Evolutionary conservation across 2,888 invertebrate genomes (phyloP), one percentile per base, ranked within the genome.

Genomic region (Andrena dorsata): DNA sequence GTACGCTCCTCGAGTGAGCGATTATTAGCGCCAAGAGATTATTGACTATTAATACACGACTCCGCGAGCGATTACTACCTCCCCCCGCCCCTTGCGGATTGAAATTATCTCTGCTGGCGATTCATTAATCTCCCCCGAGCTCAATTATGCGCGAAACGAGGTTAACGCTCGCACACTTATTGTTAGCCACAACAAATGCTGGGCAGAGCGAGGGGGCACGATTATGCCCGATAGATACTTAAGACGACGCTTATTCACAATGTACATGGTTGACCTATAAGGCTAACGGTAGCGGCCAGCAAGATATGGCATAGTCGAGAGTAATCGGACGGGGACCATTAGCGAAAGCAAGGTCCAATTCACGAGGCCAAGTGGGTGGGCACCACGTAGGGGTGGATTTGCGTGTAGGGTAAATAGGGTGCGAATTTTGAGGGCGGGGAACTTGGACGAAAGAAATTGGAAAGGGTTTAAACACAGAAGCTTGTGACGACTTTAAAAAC

Each of bases 301-400:
- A 82, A 87, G 86, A 85, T 84, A 85, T 83, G 78, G 81, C 76
- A 81, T 84, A 88, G 90, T 90, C 89, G 82, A 86, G 75, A 66
- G 53, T 72, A 88, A 90, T 89, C 85, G 88, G 83, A 68, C 83
- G 89, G 85, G 64, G 85, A 61, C 72, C 88, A 84, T 88, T 86
- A 87, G 79, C 86, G 82, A 82, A 89, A 90, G 85, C 79, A 84
- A 79, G 69, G 65, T 82, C 88, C 87, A 89, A 91, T 85, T 85
- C 86, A 69, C 68, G 81, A 86, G 82, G 80, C 10, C 85, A 85
- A 87, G 90, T 90, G 88, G 89, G 90, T 80, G 90, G 51, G 1
- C 41, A 41, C 41, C 41, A 16, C 41, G 41, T 16, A 16, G 41
- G 4, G 41, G 4, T 16, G 41, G 41, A 16, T 41, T 41, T 13